These are phyloP conservation scores for Halocynthia aurantium DNA, from an alignment of 23 tunicate genomes.

Conservation along the genomic window DNA sequence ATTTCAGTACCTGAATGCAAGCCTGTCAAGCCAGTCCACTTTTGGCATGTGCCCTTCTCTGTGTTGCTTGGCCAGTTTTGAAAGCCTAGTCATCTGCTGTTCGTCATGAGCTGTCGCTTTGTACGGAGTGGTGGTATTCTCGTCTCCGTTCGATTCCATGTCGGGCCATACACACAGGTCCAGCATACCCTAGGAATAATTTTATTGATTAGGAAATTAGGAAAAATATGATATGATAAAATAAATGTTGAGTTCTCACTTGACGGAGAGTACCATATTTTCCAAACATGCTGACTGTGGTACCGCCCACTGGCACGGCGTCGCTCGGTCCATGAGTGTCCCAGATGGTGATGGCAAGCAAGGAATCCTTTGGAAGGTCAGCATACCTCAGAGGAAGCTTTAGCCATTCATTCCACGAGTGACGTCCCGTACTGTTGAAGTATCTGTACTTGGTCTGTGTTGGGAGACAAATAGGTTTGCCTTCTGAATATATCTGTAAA, in stretches of 20 bases:
- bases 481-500: constrained; percentile 64
- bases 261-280: constrained; percentile 81
- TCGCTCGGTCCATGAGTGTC: constrained; percentile 79
- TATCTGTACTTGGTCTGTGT: constrained; percentile 72
- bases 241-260: constrained; percentile 7
- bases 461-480: constrained; percentile 63
- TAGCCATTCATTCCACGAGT: constrained; percentile 98
- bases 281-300: constrained; percentile 69
- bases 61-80: constrained; percentile 81
- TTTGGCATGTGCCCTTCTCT: constrained; percentile 88
- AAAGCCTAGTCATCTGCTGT: constrained; percentile 77
- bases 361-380: constrained; percentile 69
- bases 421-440: constrained; percentile 42
- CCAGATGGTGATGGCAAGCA: constrained; percentile 78
- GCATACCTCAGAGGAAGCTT: constrained; percentile 82
- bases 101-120: constrained; percentile 47
- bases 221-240: too few species aligned
- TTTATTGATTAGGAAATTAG: too few species aligned
- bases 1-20: constrained; percentile 55
- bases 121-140: constrained; percentile 55
- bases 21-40: constrained; percentile 95
- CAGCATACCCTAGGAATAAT: constrained; percentile 32
- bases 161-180: constrained; percentile 93
- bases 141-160: constrained; percentile 54
- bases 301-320: constrained; percentile 78